phyloP scores from a whole-genome alignment of 1,140 invertebrate species.

The Drosophila subpulchrella region DNA sequence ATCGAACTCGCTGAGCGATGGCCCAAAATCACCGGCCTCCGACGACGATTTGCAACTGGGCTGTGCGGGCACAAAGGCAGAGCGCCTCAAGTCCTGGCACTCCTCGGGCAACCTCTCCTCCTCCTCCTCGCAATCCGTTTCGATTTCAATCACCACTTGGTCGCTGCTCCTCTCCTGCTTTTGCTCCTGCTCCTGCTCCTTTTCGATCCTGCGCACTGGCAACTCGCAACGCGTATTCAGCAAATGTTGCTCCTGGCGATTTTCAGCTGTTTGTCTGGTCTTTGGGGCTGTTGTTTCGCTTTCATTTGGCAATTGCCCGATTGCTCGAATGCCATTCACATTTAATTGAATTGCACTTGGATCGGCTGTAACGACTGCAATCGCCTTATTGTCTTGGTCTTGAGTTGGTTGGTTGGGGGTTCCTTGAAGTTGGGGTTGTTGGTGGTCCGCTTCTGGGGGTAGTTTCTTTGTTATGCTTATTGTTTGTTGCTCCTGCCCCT shows the following conservation, averaged over 20 bases:
- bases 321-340: slow-evolving; percentile 41
- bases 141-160: slow-evolving; percentile 76
- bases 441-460: slow-evolving; percentile 43
- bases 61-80: slow-evolving; percentile 57
- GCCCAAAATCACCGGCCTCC: slow-evolving; percentile 32
- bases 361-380: slow-evolving; percentile 21
- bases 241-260: slow-evolving; percentile 31
- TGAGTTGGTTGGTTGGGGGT: slow-evolving; percentile 5
- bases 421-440: neutral
- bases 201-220: slow-evolving; percentile 54
- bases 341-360: slow-evolving; percentile 76
- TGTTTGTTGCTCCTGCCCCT: slow-evolving; percentile 45
- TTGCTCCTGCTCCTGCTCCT: slow-evolving; percentile 10
- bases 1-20: slow-evolving; percentile 70
- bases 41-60: neutral
- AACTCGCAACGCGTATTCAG: slow-evolving; percentile 54
- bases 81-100: slow-evolving; percentile 29
- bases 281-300: slow-evolving; percentile 30
- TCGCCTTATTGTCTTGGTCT: slow-evolving; percentile 53
- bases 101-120: too few relatives aligned
- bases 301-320: slow-evolving; percentile 50
- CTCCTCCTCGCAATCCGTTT: slow-evolving; percentile 41
- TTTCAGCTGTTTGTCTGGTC: slow-evolving; percentile 47
- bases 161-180: slow-evolving; percentile 1
- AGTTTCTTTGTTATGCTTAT: slow-evolving; percentile 75